A percentile compares a stretch with the other conserved stretches of the same genome.
These are phyloP conservation scores for Conops quadrifasciatus DNA, from an alignment of 2,888 invertebrate genomes.

Conservation along the genomic window DNA sequence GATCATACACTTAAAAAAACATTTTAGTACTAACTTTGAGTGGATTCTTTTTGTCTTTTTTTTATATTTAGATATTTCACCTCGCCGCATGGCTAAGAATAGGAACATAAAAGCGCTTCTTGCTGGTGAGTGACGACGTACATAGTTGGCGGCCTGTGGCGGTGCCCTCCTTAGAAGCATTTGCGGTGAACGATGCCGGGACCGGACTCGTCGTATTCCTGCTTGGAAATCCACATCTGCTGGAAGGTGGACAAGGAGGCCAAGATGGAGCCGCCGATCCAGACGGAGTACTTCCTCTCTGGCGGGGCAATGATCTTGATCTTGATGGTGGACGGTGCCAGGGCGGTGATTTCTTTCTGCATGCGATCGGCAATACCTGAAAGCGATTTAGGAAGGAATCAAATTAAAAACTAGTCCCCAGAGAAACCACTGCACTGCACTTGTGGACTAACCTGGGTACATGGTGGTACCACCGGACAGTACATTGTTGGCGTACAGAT, in stretches of 20 bases:
- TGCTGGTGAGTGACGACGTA: constrained; percentile 29
- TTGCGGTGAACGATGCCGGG: constrained; percentile 90
- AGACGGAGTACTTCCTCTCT: constrained; percentile 89
- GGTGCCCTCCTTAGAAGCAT: constrained; percentile 80
- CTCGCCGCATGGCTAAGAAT: constrained; percentile 1
- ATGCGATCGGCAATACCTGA: constrained; percentile 83
- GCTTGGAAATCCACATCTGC: constrained; percentile 92
- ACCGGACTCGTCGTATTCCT: constrained; percentile 75
- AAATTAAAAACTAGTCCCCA: background rate
- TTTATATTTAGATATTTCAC: constrained; percentile 30
- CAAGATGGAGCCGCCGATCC: constrained; percentile 86
- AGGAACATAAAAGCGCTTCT: constrained; percentile 26
- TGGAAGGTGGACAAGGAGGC: constrained; percentile 90
- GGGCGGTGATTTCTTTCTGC: constrained; percentile 89
- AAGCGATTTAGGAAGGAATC: background rate
- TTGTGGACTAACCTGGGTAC: constrained; percentile 74
- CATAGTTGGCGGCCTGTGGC: constrained; percentile 36
- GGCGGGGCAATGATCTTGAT: constrained; percentile 94
- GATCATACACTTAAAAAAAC: constrained; percentile 30
- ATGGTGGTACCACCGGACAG: constrained; percentile 89
- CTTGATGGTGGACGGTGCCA: constrained; percentile 91
- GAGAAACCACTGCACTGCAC: background rate
- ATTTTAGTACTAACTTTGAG: constrained; percentile 40
- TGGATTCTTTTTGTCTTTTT: constrained; percentile 48
- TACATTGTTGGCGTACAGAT: constrained; percentile 91